These are phyloP conservation scores for Heliconius erato DNA, from an alignment of 2,888 invertebrate genomes.

Conservation along the genomic window DNA sequence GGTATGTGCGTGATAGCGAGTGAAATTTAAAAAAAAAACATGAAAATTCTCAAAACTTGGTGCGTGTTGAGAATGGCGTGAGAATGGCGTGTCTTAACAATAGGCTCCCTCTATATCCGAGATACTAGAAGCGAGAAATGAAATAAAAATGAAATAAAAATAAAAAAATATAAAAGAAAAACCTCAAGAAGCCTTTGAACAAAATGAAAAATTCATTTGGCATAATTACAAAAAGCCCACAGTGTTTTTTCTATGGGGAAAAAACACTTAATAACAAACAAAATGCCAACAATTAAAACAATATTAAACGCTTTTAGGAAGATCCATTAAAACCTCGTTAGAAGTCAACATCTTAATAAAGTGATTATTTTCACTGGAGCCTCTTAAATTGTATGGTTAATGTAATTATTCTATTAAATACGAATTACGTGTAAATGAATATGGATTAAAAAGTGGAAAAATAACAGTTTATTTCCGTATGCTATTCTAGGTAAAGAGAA, in stretches of 20 bases:
- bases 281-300: conserved; percentile 46
- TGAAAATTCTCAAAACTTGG: no score
- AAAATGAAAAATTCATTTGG: conserved; percentile 8
- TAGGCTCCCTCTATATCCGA: neutral
- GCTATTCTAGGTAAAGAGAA: no score
- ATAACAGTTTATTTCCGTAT: neutral
- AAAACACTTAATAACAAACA: conserved; percentile 12
- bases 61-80: no score
- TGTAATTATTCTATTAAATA: conserved; percentile 36
- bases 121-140: neutral
- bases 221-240: conserved; percentile 16
- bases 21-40: no score
- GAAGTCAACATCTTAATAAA: conserved; percentile 55
- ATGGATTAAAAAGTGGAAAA: neutral
- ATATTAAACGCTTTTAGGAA: conserved; percentile 51
- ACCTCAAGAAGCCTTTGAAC: neutral
- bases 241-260: conserved; percentile 5
- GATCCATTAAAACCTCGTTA: conserved; percentile 57
- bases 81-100: no score
- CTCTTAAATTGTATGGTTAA: conserved; percentile 17
- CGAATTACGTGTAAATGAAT: conserved; percentile 16
- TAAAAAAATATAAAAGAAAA: neutral
- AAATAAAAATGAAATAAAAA: no score
- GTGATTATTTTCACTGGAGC: conserved; percentile 46
- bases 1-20: no score